Percentiles rank a stretch among this genome's conserved stretches.
phyloP scores from a whole-genome alignment of 1,140 invertebrate genomes.

The Saccostrea echinata region DNA sequence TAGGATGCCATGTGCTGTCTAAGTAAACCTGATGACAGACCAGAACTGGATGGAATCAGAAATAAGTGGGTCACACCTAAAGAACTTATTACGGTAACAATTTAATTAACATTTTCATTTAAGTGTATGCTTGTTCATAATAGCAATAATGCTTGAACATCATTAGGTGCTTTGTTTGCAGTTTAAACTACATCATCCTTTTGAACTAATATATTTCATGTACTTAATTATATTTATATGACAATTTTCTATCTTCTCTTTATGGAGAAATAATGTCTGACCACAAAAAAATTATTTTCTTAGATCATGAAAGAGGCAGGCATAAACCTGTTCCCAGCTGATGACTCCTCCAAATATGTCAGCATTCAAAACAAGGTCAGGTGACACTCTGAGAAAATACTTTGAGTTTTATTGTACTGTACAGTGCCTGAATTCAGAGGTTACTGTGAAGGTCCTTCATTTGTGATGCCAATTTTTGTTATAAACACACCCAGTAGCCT shows the following conservation, averaged over 20 bases:
- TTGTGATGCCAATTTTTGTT: background rate
- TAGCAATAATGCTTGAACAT: background rate
- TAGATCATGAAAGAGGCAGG: conserved; percentile 87
- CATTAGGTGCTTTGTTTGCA: background rate
- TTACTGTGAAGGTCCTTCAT: no score
- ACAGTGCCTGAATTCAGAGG: no score
- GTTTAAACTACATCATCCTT: background rate
- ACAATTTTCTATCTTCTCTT: no score
- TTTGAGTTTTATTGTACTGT: no score
- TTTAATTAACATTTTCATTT: background rate
- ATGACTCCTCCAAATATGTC: conserved; percentile 91
- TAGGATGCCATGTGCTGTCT: conserved; percentile 76
- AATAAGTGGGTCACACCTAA: conserved; percentile 76
- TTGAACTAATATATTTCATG: background rate
- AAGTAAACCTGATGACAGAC: conserved; percentile 72
- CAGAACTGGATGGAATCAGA: conserved; percentile 73
- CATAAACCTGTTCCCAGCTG: conserved; percentile 94
- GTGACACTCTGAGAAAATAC: background rate
- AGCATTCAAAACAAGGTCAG: conserved; percentile 82
- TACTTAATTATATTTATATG: background rate
- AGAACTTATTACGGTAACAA: conserved; percentile 74
- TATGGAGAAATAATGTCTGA: no score
- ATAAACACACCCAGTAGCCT: background rate
- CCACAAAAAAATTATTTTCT: no score
- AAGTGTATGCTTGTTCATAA: background rate